These are phyloP conservation scores for Hiodon alosoides DNA, from an alignment of 2,113 vertebrate genomes.

Conservation along the genomic window DNA sequence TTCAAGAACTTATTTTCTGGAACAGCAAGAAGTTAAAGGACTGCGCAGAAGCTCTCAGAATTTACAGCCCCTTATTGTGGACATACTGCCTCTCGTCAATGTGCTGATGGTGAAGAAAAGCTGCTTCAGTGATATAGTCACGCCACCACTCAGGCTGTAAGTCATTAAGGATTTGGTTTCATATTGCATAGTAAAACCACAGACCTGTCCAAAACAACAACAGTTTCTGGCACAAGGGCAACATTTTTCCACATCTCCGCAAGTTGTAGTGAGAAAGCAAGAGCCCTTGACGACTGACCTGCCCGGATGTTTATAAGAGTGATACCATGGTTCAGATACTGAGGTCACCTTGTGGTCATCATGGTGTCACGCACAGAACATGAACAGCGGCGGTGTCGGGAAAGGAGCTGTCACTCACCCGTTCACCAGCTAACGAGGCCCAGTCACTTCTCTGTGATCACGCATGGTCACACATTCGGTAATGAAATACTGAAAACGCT, in stretches of 20 bases:
- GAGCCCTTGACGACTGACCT: too few relatives aligned
- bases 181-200: conserved; percentile 10
- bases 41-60: background rate
- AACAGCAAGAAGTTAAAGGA: background rate
- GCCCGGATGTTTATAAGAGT: background rate
- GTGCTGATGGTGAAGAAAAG: background rate
- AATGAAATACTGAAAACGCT: too few relatives aligned
- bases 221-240: background rate
- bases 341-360: background rate
- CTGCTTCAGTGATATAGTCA: background rate
- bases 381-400: background rate
- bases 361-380: background rate
- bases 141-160: background rate
- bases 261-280: background rate
- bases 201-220: background rate
- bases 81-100: background rate
- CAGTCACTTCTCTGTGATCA: background rate
- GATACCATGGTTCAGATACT: background rate
- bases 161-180: conserved; percentile 13
- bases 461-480: background rate
- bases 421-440: background rate
- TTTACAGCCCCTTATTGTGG: background rate
- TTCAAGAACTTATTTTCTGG: background rate
- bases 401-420: background rate
- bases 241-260: background rate